Percentiles rank a stretch among this genome's conserved stretches.
These are phyloP conservation scores for Epizoanthus rinbou DNA, from an alignment of 92 coral and sea anemone species.

Conservation along the genomic window DNA sequence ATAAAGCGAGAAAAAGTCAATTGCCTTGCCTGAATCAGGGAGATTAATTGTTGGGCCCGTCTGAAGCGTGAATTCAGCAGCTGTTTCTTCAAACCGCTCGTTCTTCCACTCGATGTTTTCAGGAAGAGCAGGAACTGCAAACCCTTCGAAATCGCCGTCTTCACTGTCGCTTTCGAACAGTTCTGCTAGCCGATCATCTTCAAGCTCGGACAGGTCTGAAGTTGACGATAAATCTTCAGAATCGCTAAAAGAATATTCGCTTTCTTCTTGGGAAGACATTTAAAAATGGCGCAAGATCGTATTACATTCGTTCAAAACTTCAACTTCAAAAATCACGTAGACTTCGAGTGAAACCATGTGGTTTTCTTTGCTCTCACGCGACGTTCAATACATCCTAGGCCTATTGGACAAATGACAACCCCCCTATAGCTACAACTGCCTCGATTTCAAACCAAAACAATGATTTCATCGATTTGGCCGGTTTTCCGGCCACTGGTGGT, in stretches of 20 bases:
- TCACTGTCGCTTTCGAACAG: conserved; percentile 46
- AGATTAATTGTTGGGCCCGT: conserved; percentile 47
- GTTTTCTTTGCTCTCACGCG: not conserved
- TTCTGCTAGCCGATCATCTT: conserved; percentile 34
- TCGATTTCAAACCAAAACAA: conserved; percentile 13
- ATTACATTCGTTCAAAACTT: not conserved
- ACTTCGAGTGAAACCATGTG: conserved; percentile 9
- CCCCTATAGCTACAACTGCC: conserved; percentile 1
- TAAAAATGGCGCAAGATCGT: conserved; percentile 1
- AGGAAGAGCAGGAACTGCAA: conserved; percentile 32
- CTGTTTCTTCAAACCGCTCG: conserved; percentile 21
- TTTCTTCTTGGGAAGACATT: conserved; percentile 3
- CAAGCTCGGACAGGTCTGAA: conserved; percentile 34
- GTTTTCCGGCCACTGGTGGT: conserved; percentile 25
- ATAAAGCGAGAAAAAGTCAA: conserved; percentile 45
- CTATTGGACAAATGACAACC: not conserved
- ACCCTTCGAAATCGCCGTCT: conserved; percentile 44
- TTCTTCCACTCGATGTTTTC: conserved; percentile 35
- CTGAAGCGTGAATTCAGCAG: conserved; percentile 33
- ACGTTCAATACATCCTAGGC: not conserved
- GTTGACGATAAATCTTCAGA: conserved; percentile 7
- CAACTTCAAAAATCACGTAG: conserved; percentile 5
- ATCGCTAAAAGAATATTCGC: not conserved
- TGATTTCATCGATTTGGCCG: not conserved
- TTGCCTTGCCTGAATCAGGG: conserved; percentile 46